Base-by-base conservation (phyloP, 2,113 vertebrate genomes). In the Enhydra lutris region DNA sequence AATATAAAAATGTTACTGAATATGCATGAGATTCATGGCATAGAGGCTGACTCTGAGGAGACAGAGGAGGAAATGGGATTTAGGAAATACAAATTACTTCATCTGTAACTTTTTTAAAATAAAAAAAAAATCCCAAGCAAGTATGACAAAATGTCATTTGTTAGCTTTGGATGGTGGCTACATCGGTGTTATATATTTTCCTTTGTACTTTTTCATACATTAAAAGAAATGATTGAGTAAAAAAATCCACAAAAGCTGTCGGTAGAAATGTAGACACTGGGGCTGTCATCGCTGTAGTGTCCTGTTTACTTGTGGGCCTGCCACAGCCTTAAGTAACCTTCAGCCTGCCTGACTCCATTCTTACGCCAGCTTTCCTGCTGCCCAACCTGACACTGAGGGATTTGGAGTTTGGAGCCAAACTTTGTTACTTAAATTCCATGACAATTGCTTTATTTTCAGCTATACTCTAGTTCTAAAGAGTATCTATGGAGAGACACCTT, bases 351-450 rank as follows among this genome's bases (percentile, higher is more conserved):
- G 73, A 57, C 42, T 89, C 55, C 34, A 55, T 11, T 36, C 7
- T 11, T 92, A 63, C 47, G 14, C 80, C 65, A 80, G 63, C n/a
- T 93, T 86, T 11, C 29, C 52, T 87, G 81, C 36, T 71, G 31
- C 6, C 57, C 17, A 78, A 29, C 10, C 59, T 90, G 92, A 96
- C 69, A 61, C 8, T 39, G 55, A 96, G n/a, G 9, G 23, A 80
- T 78, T 63, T 96, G 88, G 92, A 69, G 52, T 94, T 85, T 81
- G 24, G 47, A 96, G 55, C 47, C 93, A 92, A 80, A 97, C 71
- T 92, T 91, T 39, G 11, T 71, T 84, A 83, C 50, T 95, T 82
- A 93, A 92, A 86, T 91, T 96, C 63, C 15, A 17, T 57, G 45
- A 31, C 21, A 73, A 71, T 39, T 36, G 20, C 42, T 73, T 96